Base-by-base conservation (phyloP, 2,797 vertebrate genomes). In the Myripristis murdjan region DNA sequence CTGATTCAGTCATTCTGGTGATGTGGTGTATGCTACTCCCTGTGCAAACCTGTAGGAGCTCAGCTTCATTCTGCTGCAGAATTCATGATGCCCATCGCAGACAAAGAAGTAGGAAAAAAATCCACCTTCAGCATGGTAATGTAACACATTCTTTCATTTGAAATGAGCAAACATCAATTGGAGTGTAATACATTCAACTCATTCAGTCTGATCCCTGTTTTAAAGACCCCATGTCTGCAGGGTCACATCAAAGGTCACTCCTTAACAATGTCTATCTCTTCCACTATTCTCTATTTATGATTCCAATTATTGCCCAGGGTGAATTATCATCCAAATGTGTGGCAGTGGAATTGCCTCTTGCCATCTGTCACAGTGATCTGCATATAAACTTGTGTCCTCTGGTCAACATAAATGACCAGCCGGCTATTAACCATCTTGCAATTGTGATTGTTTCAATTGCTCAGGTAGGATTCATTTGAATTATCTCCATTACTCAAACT, bases 381-480 rank as follows among this genome's bases (percentile, higher is more conserved):
- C 81, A 72, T 65, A 73, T 76, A 61, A 84, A 77, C 48, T 22
- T 41, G 26, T 54, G 48, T 58, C 20, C 39, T 53, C 24, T 39
- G 37, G 2, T 69, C 54, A 51, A 43, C 58, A 76, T 60, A 65
- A 79, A 79, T 73, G 61, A 64, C 61, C 56, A 26, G 41, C 31
- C 55, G 18, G 59, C 55, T 7, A 71, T 79, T 67, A 70, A 73
- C 64, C 52, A 41, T 54, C 26, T 22, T 48, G 70, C 37, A 63
- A 20, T 78, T 86, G 64, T 70, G 67, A 75, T 62, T 77, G 55
- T 7, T 82, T 85, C 60, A 75, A 82, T 79, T 68, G 79, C 69
- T 57, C 52, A 80, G 73, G 73, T 81, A 80, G 48, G 37, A 67
- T 63, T 56, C 59, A 70, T 70, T 81, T 70, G 84, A 85, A 88